Conservation (phyloP, 2,797 vertebrate genomes). For the Girardinus metallicus region DNA sequence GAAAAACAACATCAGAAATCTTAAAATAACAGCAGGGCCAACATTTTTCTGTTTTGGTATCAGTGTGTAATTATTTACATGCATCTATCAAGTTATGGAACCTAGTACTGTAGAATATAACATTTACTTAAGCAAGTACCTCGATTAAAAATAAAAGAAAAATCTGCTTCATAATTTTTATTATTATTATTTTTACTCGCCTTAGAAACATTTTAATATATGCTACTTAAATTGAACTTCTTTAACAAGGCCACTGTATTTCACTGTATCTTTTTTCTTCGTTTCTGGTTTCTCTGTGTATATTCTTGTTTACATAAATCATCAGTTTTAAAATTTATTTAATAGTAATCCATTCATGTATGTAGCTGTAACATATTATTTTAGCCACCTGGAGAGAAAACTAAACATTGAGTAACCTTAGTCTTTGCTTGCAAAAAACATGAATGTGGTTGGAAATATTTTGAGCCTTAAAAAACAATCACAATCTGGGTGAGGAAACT, state of each 20-base stretch:
- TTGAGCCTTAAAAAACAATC: background rate
- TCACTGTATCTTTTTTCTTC: background rate
- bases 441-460: background rate
- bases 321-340: background rate
- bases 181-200: too few relatives aligned
- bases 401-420: background rate
- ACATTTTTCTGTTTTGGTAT: background rate
- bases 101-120: background rate
- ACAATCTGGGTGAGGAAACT: background rate
- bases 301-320: background rate
- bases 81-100: background rate
- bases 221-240: background rate
- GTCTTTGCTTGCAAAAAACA: background rate
- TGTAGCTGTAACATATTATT: background rate
- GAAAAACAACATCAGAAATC: background rate
- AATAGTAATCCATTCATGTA: background rate
- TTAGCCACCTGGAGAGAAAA: background rate
- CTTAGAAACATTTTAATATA: background rate
- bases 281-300: background rate
- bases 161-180: background rate
- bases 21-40: background rate
- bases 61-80: background rate
- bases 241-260: background rate
- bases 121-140: background rate
- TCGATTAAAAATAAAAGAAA: background rate